Base-by-base conservation (phyloP, 37 sponge, comb jelly and placozoan genomes). In the Haliclona indistincta region DNA sequence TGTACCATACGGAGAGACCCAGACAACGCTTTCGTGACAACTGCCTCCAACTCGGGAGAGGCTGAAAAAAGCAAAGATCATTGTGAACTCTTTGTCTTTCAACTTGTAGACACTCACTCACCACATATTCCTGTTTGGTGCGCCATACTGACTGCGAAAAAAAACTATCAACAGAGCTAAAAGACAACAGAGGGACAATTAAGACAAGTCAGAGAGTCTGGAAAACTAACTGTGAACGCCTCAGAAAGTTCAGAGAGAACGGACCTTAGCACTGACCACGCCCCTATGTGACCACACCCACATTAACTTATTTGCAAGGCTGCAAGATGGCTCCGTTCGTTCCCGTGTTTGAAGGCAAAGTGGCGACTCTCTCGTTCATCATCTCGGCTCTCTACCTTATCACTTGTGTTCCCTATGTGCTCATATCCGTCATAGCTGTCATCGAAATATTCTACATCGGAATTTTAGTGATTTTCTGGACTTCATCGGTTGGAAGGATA, bases 41-140 rank as follows among this genome's bases (percentile, higher is more conserved):
- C 40, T 41, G 55, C 38, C 64, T 81, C 85, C 51, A 93, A 80
- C 43, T 81, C 83, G 0, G 80, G 70, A 53, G 81, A 76, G 38
- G 94, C 94, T 93, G 62, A 10, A 33, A 22, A 23, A 74, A 8
- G 40, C 34, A 29, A 23, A 20, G 39, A 38, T n/a, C n/a, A n/a
- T n/a, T n/a, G n/a, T n/a, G n/a, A n/a, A n/a, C n/a, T n/a, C n/a
- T n/a, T n/a, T n/a, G n/a, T n/a, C n/a, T n/a, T n/a, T n/a, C n/a
- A n/a, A n/a, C n/a, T n/a, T n/a, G n/a, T n/a, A n/a, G n/a, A n/a
- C n/a, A n/a, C n/a, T n/a, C n/a, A 73, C 83, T 87, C 42, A 81
- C 87, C 75, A 71, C 81, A 70, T 47, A 87, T 87, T 38, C 87
- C 87, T 34, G 81, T 87, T 68, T 87, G 87, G 53, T 87, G 87